phyloP scores from a whole-genome alignment of 2,888 invertebrate genomes.

The Trichopoda pennipes region DNA sequence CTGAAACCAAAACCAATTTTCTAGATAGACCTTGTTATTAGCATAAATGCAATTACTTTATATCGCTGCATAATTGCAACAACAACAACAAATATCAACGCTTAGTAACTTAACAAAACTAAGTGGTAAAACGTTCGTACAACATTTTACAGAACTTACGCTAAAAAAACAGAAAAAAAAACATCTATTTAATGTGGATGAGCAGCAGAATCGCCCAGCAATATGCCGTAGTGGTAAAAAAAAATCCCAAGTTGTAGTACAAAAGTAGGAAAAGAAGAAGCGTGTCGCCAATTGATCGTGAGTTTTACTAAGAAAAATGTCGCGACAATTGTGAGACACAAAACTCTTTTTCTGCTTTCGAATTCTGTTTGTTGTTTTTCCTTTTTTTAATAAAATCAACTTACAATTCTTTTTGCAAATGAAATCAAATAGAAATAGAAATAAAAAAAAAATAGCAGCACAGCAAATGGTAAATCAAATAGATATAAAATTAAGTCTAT shows the following conservation, averaged over 20 bases:
- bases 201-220: constrained; percentile 39
- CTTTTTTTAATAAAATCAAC: constrained; percentile 32
- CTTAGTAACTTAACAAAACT: constrained; percentile 16
- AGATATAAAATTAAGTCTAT: constrained; percentile 51
- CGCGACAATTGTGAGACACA: constrained; percentile 75
- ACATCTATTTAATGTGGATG: constrained; percentile 55
- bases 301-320: constrained; percentile 80
- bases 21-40: too few species aligned
- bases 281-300: constrained; percentile 80
- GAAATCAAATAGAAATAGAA: constrained; percentile 30
- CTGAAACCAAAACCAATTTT: too few species aligned
- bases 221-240: constrained; percentile 8
- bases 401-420: constrained; percentile 40
- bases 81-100: constrained; percentile 51
- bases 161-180: constrained; percentile 45
- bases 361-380: constrained; percentile 17
- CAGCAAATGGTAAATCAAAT: constrained; percentile 54
- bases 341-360: constrained; percentile 57
- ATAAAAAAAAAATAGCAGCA: constrained; percentile 29
- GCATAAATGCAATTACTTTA: constrained; percentile 17
- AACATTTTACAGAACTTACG: constrained; percentile 36
- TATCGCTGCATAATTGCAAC: constrained; percentile 5
- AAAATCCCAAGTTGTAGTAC: constrained; percentile 25
- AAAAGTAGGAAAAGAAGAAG: constrained; percentile 73
- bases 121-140: constrained; percentile 19